Evolutionary conservation across 2,113 vertebrate genomes (phyloP), one percentile per base, ranked within the genome.

Genomic region (Phalacrocorax carbo): DNA sequence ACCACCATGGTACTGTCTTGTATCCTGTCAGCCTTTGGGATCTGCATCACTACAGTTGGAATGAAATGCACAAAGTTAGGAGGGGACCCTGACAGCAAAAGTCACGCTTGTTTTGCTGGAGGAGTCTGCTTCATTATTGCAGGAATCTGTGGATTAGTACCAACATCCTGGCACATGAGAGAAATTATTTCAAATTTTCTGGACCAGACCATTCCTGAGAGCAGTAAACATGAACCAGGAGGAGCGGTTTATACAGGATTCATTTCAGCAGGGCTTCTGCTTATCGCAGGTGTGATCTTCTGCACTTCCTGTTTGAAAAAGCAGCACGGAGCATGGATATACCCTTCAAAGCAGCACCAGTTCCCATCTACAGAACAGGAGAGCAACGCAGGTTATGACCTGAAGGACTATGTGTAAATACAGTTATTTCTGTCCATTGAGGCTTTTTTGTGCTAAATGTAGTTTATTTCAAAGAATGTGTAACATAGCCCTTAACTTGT

Each of bases 1-100:
- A 99, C 98, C 86, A 98, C 99, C 82, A 99, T 99, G 99, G 98
- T 99, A 51, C 98, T 99, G 96, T 99, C 99, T 22, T 99, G 99
- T 27, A 98, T 99, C 6, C 95, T 99, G 25, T 99, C 99, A 9
- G 98, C 98, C 44, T 96, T 99, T 90, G 99, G 99, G 71, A 98
- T 99, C 85, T 99, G 99, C 93, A 97, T 99, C 15, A 98, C 98
- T 15, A 98, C 98, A 7, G 97, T 99, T 46, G 99, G 99, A 58
- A 99, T 99, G 96, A 99, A 99, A 96, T 99, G 99, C 93, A 99
- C 99, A 2, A 98, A 98, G 51, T 86, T 99, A 97, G 99, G 99
- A 57, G 99, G 99, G 7, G 98, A 98, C 83, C 66, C 88, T 2
- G 98, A 98, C 27, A 98, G 98, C 94, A 99, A 99, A 97, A 97